Evolutionary conservation across 2,113 vertebrate genomes (phyloP), one percentile per base, ranked within the genome.

Genomic region (Macrotis lagotis): DNA sequence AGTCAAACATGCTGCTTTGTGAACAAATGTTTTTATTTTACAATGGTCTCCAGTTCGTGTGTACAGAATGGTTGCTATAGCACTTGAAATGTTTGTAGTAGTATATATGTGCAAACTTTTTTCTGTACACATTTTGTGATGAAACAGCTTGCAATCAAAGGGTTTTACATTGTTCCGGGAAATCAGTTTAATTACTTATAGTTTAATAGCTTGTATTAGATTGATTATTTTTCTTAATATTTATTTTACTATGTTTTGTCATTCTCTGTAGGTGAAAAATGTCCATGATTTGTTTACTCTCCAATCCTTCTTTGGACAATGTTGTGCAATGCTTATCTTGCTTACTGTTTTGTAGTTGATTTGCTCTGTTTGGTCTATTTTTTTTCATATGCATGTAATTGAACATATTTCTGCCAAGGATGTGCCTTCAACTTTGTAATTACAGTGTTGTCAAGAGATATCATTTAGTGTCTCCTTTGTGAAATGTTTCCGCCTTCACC

Each of bases 181-280:
- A 90, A 66, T 48, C 90, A 66, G 92, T 95, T 49, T 74, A 55
- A 96, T 83, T 83, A 95, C 50, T 96, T 98, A 83, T 95, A 96
- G 90, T 66, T 92, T 2, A 12, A 83, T 53, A 92, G 93, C 93
- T 90, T 96, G 94, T 97, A 96, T 98, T 97, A 95, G 93, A 95
- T 66, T 97, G 47, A 88, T 83, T 83, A 44, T 93, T 97, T 98
- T 96, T 98, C 3, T 98, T 97, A 96, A 95, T 98, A 97, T 97
- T 97, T 98, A 98, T 96, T 98, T 94, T 98, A 97, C 96, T 96
- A 92, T 92, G 52, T 66, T 93, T 92, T 98, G 48, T 98, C 95
- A 91, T 96, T 97, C 97, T 91, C 95, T 98, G 96, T 96, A 97
- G 98, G 93, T 97, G 96, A 98, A 97, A 96, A 91, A 92, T 98